Evolutionary conservation across 2,113 vertebrate species (phyloP), one percentile per base, ranked within the genome.

Genomic region (Perca schrenkii): DNA sequence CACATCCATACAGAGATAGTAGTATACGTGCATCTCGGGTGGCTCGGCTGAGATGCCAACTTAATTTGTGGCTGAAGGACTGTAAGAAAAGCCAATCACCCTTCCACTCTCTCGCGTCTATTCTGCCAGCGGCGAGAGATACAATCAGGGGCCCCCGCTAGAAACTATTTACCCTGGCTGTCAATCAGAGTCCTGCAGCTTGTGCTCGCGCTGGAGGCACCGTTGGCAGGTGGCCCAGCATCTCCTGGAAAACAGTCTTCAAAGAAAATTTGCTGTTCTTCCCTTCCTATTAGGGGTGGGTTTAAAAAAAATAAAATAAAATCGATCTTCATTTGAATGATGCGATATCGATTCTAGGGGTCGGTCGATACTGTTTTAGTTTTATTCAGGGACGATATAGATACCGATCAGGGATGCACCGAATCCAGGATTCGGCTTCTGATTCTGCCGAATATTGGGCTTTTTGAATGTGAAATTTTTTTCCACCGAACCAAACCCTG

Each of bases 161-260:
- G 88, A 83, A 94, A 88, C 86, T 91, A 89, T 93, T 95, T 93
- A 93, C 92, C 88, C 90, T 89, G 79, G 78, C 92, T 90, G 92
- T 94, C 94, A 94, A 87, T 94, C 94, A 93, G 74, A 76, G 79
- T 82, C 85, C 77, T 68, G 80, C 79, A 87, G 86, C 64, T 54
- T n/a, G 82, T 47, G 77, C 84, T 85, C 86, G 78, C 86, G 89
- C 91, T 84, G 85, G 88, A 85, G 79, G 81, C 79, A 47, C 56
- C 77, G 40, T 87, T 80, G 77, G 89, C 86, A 87, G 87, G 90
- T 88, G 79, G 81, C 69, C 77, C 70, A 17, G 47, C 58, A 57
- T 90, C 71, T 60, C 73, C 82, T 13, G 17, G 74, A 86, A 88
- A 91, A 82, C 77, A 70, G 62, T 76, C 83, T 88, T 77, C 77